Conservation (phyloP, 1,140 invertebrate species). For the Drosophila kurseongensis region DNA sequence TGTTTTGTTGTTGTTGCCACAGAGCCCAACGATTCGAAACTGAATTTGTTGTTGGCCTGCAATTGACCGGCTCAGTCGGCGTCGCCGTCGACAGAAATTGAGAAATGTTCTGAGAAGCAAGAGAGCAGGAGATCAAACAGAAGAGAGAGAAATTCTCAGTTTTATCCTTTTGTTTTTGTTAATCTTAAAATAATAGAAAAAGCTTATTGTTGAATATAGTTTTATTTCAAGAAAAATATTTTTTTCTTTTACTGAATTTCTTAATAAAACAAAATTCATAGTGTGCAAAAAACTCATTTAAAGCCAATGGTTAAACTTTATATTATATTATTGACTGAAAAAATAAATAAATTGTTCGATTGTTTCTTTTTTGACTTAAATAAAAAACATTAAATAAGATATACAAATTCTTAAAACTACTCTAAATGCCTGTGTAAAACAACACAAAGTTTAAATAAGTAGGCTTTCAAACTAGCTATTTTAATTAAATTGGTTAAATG, state of each 20-base stretch:
- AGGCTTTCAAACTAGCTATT: background rate
- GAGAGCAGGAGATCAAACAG: conserved; percentile 6
- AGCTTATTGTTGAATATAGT: too few relatives aligned
- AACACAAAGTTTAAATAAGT: too few relatives aligned
- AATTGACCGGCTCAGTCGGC: conserved; percentile 26
- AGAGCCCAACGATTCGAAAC: conserved; percentile 43
- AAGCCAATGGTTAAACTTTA: too few relatives aligned
- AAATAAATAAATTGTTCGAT: too few relatives aligned
- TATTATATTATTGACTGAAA: too few relatives aligned
- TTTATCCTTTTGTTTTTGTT: background rate
- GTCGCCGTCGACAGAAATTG: conserved; percentile 1
- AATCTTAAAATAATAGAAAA: too few relatives aligned
- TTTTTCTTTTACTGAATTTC: too few relatives aligned
- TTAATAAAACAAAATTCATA: too few relatives aligned
- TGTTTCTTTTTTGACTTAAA: too few relatives aligned
- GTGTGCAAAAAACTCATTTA: too few relatives aligned
- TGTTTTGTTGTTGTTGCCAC: conserved; percentile 29
- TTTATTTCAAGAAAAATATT: too few relatives aligned
- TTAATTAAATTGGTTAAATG: background rate
- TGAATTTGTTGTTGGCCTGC: conserved; percentile 57
- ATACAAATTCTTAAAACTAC: background rate
- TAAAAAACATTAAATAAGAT: background rate
- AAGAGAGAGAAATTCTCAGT: conserved; percentile 3
- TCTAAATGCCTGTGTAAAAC: background rate
- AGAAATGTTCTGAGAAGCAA: conserved; percentile 36